A percentile compares a stretch with the other conserved stretches of the same genome.
phyloP scores from a whole-genome alignment of 2,888 invertebrate genomes.

The Diaprepes abbreviatus region DNA sequence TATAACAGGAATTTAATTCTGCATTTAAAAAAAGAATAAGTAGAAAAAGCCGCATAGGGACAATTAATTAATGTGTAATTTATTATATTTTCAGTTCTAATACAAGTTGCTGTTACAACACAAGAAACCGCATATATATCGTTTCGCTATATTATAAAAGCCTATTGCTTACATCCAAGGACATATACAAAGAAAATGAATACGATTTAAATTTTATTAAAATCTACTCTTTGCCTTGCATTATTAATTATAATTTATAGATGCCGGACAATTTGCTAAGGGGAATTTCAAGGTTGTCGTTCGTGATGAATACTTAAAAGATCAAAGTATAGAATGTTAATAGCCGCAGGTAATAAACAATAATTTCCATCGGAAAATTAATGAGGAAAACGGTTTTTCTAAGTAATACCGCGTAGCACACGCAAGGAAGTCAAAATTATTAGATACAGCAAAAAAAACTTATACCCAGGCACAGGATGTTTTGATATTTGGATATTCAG shows the following conservation, averaged over 20 bases:
- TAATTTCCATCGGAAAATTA: background rate
- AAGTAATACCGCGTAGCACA: no score
- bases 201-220: background rate
- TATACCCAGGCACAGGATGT: no score
- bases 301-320: constrained; percentile 6
- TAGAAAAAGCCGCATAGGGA: no score
- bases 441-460: no score
- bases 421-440: no score
- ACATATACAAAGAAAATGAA: constrained; percentile 31
- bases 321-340: constrained; percentile 18
- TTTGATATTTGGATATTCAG: no score
- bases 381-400: background rate
- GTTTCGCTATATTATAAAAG: constrained; percentile 3
- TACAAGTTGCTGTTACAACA: background rate
- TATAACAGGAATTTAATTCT: no score
- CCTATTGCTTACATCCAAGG: constrained; percentile 13
- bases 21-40: no score
- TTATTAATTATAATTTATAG: constrained; percentile 22
- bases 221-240: constrained; percentile 14
- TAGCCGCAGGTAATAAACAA: background rate
- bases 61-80: no score
- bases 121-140: constrained; percentile 17
- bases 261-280: constrained; percentile 17
- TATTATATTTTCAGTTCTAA: background rate
- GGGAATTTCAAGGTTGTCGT: constrained; percentile 32